phyloP scores from a whole-genome alignment of 2,888 invertebrate species.

The Drosophila multiciliata region DNA sequence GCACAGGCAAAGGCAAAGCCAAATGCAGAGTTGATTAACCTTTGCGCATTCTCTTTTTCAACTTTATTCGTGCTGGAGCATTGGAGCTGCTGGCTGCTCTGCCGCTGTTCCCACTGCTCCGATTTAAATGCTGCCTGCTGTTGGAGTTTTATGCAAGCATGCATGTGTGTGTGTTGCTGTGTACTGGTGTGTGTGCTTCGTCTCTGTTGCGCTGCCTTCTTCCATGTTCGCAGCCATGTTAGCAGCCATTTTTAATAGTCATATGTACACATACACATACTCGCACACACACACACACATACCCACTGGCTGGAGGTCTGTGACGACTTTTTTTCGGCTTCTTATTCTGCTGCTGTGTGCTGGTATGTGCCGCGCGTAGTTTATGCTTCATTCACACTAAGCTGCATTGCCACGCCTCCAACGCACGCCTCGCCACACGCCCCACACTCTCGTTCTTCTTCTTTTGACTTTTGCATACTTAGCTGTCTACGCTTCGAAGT shows the following conservation, averaged over 20 bases:
- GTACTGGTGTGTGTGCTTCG: conserved; percentile 44
- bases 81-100: conserved; percentile 30
- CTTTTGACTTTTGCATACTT: conserved; percentile 8
- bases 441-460: neutral
- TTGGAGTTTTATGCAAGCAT: conserved; percentile 8
- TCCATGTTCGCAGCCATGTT: conserved; percentile 69
- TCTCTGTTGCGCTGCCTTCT: conserved; percentile 63
- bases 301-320: conserved; percentile 15
- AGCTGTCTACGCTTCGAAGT: conserved; percentile 13
- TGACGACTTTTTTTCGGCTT: conserved; percentile 19
- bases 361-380: conserved; percentile 34
- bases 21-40: conserved; percentile 83
- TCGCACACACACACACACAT: neutral
- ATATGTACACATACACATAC: conserved; percentile 36
- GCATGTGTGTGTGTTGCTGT: conserved; percentile 30
- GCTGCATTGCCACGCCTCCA: conserved; percentile 55
- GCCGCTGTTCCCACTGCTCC: conserved; percentile 68
- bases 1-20: conserved; percentile 40
- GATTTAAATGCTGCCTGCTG: conserved; percentile 75
- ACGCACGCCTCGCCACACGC: neutral
- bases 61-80: conserved; percentile 76
- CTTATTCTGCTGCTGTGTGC: conserved; percentile 10
- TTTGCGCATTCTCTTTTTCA: conserved; percentile 82
- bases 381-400: conserved; percentile 58
- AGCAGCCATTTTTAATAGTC: conserved; percentile 81